Evolutionary conservation across 2,113 vertebrate genomes (phyloP).

Genomic region (Andinoacara biseriatus): DNA sequence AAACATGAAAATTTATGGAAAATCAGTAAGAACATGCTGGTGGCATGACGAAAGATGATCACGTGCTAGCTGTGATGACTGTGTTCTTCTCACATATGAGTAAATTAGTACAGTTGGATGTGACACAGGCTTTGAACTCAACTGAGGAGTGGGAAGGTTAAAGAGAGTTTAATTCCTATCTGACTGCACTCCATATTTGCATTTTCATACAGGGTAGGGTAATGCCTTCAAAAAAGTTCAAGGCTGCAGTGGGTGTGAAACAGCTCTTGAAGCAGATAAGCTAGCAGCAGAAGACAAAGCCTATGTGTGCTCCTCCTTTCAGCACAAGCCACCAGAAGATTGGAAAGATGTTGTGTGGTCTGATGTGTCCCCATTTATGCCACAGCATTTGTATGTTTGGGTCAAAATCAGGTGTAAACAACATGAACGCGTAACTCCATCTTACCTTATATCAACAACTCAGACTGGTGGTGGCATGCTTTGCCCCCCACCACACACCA

Average conservation of each 20-base stretch:
- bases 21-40: neutral
- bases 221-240: neutral
- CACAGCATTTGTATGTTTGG: neutral
- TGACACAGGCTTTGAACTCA: neutral
- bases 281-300: neutral
- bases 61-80: neutral
- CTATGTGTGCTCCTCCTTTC: neutral
- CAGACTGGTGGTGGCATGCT: too few species aligned
- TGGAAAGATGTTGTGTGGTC: neutral
- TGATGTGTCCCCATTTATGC: neutral
- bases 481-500: too few species aligned
- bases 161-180: neutral
- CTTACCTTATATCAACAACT: neutral
- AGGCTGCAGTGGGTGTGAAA: neutral
- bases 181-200: neutral
- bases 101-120: neutral
- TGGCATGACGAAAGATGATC: neutral
- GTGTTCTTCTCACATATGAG: neutral
- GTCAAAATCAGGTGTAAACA: neutral
- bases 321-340: neutral
- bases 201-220: neutral
- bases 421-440: neutral
- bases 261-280: neutral
- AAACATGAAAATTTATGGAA: neutral
- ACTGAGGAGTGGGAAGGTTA: neutral